Base-by-base conservation (phyloP, 2,888 invertebrate genomes). In the Limenitis camilla region DNA sequence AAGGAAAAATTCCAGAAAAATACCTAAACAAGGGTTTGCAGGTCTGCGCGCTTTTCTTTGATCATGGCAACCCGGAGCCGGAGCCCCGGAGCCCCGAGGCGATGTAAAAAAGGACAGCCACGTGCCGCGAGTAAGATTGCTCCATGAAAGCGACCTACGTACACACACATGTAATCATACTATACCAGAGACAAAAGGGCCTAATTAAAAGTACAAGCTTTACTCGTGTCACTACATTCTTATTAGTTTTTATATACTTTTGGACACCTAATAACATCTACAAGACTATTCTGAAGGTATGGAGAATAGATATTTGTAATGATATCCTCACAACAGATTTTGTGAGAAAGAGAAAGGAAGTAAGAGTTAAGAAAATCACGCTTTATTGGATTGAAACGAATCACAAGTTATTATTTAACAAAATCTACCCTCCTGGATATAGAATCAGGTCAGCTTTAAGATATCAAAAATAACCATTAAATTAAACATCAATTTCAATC, bases 111-210 rank as follows among this genome's bases (percentile, higher is more conserved):
- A 79, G 79, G 75, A 73, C 75, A 72, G 69, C 71, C 75, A 74
- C 75, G 79, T 74, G 76, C 66, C 74, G 74, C 76, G 73, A 68
- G 73, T 74, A 81, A 82, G 81, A 82, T 81, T 79, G 75, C 75
- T 74, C 79, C 78, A 76, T 81, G 56, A 79, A 81, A 78, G 78
- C 73, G 67, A 68, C 68, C 58, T 49, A 53, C 53, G 46, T 53
- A 53, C 61, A 57, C 65, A 68, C 63, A 69, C 63, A 62, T 59
- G 61, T 63, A 63, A 53, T 50, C 52, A 58, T 52, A 55, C 39
- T 29, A 29, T 43, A 27, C 11, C 40, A 43, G 43, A 43, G 47
- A 53, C 53, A 55, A 58, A 52, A 55, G 45, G 29, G 52, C 41
- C 52, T 58, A 55, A 58, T 58, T 58, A 58, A 58, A 55, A 58